Percentiles rank a stretch among this genome's conserved stretches.
These are phyloP conservation scores for Sycophila sp. DNA, from an alignment of 1,140 invertebrate genomes.

Conservation along the genomic window DNA sequence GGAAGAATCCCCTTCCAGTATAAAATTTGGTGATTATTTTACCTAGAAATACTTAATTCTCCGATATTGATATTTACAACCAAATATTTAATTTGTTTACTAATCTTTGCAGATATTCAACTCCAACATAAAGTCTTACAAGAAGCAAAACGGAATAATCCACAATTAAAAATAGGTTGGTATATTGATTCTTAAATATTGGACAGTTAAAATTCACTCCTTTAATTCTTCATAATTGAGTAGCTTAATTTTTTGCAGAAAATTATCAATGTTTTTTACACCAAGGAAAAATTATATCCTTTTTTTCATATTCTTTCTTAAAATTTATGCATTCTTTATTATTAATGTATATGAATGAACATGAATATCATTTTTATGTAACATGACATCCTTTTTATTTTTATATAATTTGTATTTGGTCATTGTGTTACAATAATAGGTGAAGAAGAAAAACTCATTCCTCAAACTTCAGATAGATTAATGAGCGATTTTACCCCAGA, in stretches of 20 bases:
- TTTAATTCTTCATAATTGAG: conserved; percentile 42
- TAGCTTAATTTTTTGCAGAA: conserved; percentile 59
- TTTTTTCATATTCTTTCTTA: conserved; percentile 63
- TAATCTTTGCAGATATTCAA: conserved; percentile 59
- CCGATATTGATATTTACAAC: neutral
- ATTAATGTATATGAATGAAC: conserved; percentile 39
- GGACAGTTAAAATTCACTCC: neutral
- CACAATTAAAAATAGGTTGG: conserved; percentile 55
- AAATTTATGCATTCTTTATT: conserved; percentile 27
- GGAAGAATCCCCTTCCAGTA: conserved; percentile 43
- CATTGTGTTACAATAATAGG: conserved; percentile 56
- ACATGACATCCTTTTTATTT: too few species aligned
- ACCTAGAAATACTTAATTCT: neutral
- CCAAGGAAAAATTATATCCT: conserved; percentile 60
- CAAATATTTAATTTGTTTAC: conserved; percentile 28
- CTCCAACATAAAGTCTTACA: conserved; percentile 61
- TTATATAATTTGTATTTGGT: too few species aligned
- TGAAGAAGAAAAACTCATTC: conserved; percentile 62
- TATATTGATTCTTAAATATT: neutral
- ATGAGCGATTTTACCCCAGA: conserved; percentile 66
- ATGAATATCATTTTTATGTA: too few species aligned
- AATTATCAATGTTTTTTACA: conserved; percentile 54
- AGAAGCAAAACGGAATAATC: conserved; percentile 50
- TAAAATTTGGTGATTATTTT: conserved; percentile 57
- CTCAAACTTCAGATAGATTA: conserved; percentile 67